Evolutionary conservation across 2,113 vertebrate genomes (phyloP).

Genomic region (Oophaga pumilio): DNA sequence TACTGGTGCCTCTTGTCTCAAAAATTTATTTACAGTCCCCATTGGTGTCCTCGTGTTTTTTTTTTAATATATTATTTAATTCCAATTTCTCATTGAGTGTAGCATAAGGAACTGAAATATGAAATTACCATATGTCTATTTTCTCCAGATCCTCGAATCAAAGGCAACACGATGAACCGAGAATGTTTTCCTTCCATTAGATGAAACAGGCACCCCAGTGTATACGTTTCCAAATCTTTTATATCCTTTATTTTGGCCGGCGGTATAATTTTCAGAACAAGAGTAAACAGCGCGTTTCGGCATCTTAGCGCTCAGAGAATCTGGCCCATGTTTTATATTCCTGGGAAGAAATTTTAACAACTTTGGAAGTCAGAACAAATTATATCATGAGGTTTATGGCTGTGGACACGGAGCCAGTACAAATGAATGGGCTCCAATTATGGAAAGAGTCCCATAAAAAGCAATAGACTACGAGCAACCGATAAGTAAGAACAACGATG

Average conservation of each 20-base stretch:
- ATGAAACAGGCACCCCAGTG: constrained; percentile 15
- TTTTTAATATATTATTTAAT: neutral
- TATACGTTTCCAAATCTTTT: constrained; percentile 1
- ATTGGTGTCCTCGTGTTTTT: neutral
- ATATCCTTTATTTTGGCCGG: constrained; percentile 32
- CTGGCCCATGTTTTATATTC: constrained; percentile 15
- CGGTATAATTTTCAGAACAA: neutral
- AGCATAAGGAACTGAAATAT: neutral
- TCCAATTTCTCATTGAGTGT: neutral
- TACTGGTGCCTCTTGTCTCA: neutral
- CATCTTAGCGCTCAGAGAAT: neutral
- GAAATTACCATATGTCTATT: neutral
- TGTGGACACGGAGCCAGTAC: neutral
- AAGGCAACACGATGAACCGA: neutral
- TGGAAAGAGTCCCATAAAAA: constrained; percentile 7
- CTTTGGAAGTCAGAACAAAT: constrained; percentile 37
- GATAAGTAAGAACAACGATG: neutral
- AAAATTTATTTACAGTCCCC: neutral
- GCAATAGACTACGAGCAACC: neutral
- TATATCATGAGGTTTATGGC: neutral
- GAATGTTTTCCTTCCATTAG: neutral
- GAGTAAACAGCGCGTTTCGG: constrained; percentile 12
- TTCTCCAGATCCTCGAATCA: neutral
- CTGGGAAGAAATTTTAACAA: constrained; percentile 29
- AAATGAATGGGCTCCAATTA: constrained; percentile 7